Conservation (phyloP, 2,113 vertebrate genomes). For the Macquaria australasica region DNA sequence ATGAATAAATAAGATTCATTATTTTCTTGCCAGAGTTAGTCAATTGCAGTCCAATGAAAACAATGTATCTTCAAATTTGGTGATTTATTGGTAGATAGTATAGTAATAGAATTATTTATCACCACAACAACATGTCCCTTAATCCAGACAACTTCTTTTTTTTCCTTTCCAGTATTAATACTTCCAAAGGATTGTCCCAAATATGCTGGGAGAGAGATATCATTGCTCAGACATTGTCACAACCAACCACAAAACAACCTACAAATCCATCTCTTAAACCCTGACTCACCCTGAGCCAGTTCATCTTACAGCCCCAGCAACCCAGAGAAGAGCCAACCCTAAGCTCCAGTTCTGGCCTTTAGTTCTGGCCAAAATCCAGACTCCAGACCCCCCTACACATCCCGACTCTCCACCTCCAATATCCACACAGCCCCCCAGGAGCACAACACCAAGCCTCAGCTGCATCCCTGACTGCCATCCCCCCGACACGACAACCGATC, state of each 20-base stretch:
- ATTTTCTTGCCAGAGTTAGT: not conserved
- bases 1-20: not conserved
- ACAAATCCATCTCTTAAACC: slow-evolving; percentile 27
- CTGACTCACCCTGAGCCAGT: not conserved
- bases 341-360: slow-evolving; percentile 10
- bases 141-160: not conserved
- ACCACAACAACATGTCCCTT: not conserved
- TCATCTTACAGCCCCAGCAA: not conserved
- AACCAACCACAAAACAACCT: slow-evolving; percentile 27
- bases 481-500: slow-evolving; percentile 36
- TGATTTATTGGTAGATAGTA: no score
- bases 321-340: slow-evolving; percentile 2
- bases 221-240: slow-evolving; percentile 6
- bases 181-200: slow-evolving; percentile 13
- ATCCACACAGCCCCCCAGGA: slow-evolving; percentile 17
- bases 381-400: not conserved
- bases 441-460: slow-evolving; percentile 52
- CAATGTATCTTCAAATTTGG: not conserved
- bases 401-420: slow-evolving; percentile 6
- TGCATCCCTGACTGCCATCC: slow-evolving; percentile 32
- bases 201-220: slow-evolving; percentile 28
- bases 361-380: slow-evolving; percentile 23
- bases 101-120: not conserved
- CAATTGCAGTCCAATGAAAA: not conserved
- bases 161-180: slow-evolving; percentile 12